Evolutionary conservation across 1,140 invertebrate species (phyloP).

Genomic region (Drosophila aff.): DNA sequence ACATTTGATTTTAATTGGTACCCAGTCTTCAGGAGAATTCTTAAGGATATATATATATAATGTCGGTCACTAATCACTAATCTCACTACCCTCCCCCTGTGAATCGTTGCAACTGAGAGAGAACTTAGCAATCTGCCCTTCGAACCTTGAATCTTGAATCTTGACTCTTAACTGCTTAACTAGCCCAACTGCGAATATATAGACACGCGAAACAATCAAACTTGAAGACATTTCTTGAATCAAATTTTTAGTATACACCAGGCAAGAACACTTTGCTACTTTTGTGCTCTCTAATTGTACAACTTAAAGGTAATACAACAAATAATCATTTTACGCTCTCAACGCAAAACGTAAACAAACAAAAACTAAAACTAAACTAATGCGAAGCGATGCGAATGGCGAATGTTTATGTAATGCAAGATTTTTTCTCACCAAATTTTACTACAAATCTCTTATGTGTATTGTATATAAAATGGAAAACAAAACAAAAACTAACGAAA

Average conservation of each 20-base stretch:
- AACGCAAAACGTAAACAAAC: conserved; percentile 41
- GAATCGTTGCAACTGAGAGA: conserved; percentile 21
- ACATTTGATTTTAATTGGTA: conserved; percentile 63
- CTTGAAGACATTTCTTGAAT: conserved; percentile 71
- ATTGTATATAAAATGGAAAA: conserved; percentile 72
- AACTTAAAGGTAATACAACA: conserved; percentile 77
- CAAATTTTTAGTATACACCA: conserved; percentile 78
- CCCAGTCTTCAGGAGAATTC: conserved; percentile 42
- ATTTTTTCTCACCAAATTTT: conserved; percentile 83
- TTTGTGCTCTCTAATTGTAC: conserved; percentile 83
- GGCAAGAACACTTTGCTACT: conserved; percentile 70
- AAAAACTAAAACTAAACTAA: conserved; percentile 20
- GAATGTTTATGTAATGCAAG: conserved; percentile 71
- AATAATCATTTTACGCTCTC: conserved; percentile 77
- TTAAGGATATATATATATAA: conserved; percentile 20
- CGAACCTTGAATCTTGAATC: conserved; percentile 33
- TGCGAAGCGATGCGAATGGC: conserved; percentile 19
- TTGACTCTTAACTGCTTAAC: conserved; percentile 63
- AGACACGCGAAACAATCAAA: conserved; percentile 80
- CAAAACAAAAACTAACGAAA: conserved; percentile 34
- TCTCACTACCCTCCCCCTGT: conserved; percentile 17
- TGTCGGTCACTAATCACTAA: conserved; percentile 26
- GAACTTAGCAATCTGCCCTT: conserved; percentile 42
- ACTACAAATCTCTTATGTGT: conserved; percentile 82
- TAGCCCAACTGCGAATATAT: conserved; percentile 57